Evolutionary conservation across 2,113 vertebrate genomes (phyloP).

Genomic region (Calidris pygmaea): DNA sequence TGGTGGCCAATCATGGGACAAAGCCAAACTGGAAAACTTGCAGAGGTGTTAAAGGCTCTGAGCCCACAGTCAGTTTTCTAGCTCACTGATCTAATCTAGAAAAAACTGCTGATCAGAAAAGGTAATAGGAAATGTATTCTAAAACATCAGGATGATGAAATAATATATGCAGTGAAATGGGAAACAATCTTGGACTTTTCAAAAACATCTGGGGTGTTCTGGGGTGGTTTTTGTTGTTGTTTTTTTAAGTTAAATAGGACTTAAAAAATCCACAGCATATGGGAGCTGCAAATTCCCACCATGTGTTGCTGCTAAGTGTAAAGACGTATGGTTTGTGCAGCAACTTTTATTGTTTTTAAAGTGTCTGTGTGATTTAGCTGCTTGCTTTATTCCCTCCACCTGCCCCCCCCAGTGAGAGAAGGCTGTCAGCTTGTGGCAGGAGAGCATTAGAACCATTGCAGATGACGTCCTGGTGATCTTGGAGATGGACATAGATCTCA

Average conservation of each 20-base stretch:
- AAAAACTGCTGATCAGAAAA: neutral
- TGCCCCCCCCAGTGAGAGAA: neutral
- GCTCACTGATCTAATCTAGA: neutral
- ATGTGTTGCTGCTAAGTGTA: neutral
- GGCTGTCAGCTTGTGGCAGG: neutral
- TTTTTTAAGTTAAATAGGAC: neutral
- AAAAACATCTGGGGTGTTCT: neutral
- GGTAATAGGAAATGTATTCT: neutral
- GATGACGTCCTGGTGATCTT: neutral
- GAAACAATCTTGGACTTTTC: neutral
- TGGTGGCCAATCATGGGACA: neutral
- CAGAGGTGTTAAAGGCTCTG: neutral
- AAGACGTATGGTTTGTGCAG: neutral
- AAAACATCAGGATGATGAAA: neutral
- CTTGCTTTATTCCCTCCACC: neutral
- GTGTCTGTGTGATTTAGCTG: accelerated
- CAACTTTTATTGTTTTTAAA: neutral
- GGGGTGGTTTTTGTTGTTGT: neutral
- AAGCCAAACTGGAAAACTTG: conserved; percentile 1
- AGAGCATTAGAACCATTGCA: neutral
- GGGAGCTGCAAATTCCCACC: neutral
- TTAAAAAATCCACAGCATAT: neutral
- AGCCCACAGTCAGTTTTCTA: neutral
- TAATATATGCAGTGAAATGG: neutral
- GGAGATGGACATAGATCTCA: neutral